Evolutionary conservation across 2,797 vertebrate genomes (phyloP).

Genomic region (Sebastes nivosus): DNA sequence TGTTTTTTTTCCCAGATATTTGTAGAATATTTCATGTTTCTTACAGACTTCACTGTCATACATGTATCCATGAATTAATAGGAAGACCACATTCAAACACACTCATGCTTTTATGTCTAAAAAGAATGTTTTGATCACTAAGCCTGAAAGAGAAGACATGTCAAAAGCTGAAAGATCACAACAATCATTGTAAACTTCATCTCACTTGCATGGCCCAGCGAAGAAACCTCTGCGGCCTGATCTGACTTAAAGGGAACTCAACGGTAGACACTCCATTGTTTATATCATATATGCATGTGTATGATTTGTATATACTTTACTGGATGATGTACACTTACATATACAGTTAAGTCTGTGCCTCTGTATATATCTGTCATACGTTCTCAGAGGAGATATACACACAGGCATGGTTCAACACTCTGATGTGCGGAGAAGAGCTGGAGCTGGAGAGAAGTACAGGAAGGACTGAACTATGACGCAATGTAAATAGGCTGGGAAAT

Average conservation of each 20-base stretch:
- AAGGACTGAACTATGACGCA: constrained; percentile 71
- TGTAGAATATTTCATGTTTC: constrained; percentile 10
- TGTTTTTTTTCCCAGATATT: constrained; percentile 5
- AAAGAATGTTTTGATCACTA: constrained; percentile 58
- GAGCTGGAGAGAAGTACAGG: constrained; percentile 80
- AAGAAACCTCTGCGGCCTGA: constrained; percentile 55
- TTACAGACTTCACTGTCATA: constrained; percentile 11
- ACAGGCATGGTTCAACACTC: constrained; percentile 70
- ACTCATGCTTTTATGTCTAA: constrained; percentile 39
- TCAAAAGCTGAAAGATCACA: constrained; percentile 14
- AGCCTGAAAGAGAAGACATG: constrained; percentile 37
- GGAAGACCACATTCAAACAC: constrained; percentile 5
- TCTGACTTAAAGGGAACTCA: constrained; percentile 64
- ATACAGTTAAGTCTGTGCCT: constrained; percentile 73
- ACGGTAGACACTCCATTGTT: constrained; percentile 51
- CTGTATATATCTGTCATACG: constrained; percentile 76
- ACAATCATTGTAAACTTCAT: constrained; percentile 26
- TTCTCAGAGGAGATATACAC: constrained; percentile 76
- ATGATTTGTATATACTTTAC: constrained; percentile 74
- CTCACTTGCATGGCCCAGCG: constrained; percentile 36
- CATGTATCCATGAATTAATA: background rate
- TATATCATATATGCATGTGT: constrained; percentile 67
- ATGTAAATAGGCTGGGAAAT: constrained; percentile 74
- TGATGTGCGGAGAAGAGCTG: constrained; percentile 70
- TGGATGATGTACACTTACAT: constrained; percentile 70